Evolutionary conservation across 2,797 vertebrate species (phyloP), one percentile per base, ranked within the genome.

Genomic region (Nothura maculosa): DNA sequence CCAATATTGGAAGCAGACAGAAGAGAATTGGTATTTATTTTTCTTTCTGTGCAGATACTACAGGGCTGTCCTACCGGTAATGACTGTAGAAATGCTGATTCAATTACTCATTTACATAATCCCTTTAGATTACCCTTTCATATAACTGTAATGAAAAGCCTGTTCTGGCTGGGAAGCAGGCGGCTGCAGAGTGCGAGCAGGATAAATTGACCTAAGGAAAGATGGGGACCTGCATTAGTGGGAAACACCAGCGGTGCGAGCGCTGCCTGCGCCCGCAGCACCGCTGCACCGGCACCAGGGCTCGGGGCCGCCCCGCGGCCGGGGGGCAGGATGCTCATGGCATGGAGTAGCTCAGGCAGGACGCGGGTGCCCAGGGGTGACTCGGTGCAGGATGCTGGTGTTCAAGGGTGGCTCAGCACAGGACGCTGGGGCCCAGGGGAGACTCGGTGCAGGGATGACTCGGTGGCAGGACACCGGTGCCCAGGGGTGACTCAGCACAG

Each of bases 81-180:
- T 63, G 72, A 87, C 28, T 88, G 63, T 64, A 81, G 78, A 95
- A 90, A 64, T 89, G 69, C 79, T 66, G 88, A 94, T 85, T 90
- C 85, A 60, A 78, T 87, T 54, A 55, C 62, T 94, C 83, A 81
- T 89, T 93, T 91, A 76, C 74, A 94, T 85, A 91, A 94, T 89
- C 66, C 85, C 64, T 72, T 89, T 80, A 85, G 74, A 93, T 82
- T 91, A 91, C 84, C 91, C 64, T 90, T 69, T 89, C 48, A 34
- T 66, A 61, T 76, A 50, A 89, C 57, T 83, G 61, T 81, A 90
- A 86, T 69, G 62, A 92, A 91, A 74, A 96, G 57, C 75, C 97
- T 48, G 86, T 94, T 78, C 89, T 96, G 40, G 92, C 86, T 88
- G 92, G 97, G 95, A 96, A 92, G 97, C 45, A 62, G 66, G 74